These are phyloP conservation scores for Paralichthys olivaceus DNA, from an alignment of 2,113 vertebrate genomes.

Conservation along the genomic window DNA sequence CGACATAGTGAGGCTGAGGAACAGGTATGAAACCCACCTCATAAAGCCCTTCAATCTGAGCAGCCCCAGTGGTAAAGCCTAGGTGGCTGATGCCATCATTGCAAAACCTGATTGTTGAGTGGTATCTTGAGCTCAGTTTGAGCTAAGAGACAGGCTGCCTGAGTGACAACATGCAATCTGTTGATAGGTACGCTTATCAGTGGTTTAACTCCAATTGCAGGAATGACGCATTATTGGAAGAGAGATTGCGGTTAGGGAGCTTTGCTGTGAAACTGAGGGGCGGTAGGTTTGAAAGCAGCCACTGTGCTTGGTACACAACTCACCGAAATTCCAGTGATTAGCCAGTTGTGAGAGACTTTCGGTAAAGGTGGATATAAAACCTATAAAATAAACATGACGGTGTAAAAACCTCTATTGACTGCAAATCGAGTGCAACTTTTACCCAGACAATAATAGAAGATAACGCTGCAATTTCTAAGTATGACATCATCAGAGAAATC, in stretches of 20 bases:
- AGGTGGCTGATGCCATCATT: conserved; percentile 39
- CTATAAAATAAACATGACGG: neutral
- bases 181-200: conserved; percentile 35
- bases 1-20: conserved; percentile 18
- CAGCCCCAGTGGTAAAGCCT: conserved; percentile 33
- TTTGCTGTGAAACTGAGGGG: conserved; percentile 17
- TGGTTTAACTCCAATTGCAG: conserved; percentile 24
- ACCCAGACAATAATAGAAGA: neutral
- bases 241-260: conserved; percentile 21
- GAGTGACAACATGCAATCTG: conserved; percentile 47
- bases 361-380: neutral
- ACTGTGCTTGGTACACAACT: conserved; percentile 1
- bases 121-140: conserved; percentile 24
- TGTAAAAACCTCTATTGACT: neutral
- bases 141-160: conserved; percentile 28
- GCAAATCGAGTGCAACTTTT: neutral
- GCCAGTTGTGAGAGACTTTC: neutral
- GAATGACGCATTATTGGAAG: conserved; percentile 23
- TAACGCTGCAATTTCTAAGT: neutral
- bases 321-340: conserved; percentile 15
- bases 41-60: conserved; percentile 43
- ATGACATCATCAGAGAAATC: neutral
- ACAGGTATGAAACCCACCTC: conserved; percentile 26
- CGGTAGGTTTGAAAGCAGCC: conserved; percentile 9
- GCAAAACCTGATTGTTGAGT: conserved; percentile 22